Conservation (phyloP, 1,140 invertebrate genomes). For the Macrostomum lignano region DNA sequence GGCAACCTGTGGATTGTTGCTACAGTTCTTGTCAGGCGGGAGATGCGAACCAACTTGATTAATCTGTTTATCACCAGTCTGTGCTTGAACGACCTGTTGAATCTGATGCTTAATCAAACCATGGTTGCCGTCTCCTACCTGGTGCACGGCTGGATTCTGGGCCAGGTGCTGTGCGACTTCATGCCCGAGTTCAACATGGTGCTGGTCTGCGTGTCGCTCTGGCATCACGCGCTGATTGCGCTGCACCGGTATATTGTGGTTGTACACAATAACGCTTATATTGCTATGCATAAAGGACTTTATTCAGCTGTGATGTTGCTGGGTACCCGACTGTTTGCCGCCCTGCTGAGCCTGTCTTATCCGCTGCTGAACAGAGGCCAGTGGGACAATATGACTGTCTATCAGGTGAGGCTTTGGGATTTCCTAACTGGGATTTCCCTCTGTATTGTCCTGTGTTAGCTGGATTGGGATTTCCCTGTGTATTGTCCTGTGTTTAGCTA, state of each 20-base stretch:
- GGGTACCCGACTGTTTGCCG: too few relatives aligned
- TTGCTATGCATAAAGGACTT: too few relatives aligned
- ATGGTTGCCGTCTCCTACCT: constrained; percentile 22
- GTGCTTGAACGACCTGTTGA: constrained; percentile 24
- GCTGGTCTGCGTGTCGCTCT: constrained; percentile 19
- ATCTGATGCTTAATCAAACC: constrained; percentile 21
- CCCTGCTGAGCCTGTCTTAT: too few relatives aligned
- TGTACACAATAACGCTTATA: too few relatives aligned
- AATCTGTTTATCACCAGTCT: constrained; percentile 23
- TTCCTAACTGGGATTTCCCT: too few relatives aligned
- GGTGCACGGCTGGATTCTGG: constrained; percentile 14
- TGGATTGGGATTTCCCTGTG: too few relatives aligned
- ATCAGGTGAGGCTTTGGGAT: too few relatives aligned
- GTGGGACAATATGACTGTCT: too few relatives aligned
- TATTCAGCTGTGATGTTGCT: too few relatives aligned
- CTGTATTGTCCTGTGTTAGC: too few relatives aligned
- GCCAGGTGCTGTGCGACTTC: constrained; percentile 15
- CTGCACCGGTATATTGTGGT: constrained; percentile 25
- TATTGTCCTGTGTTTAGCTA: too few relatives aligned
- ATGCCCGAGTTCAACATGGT: constrained; percentile 19
- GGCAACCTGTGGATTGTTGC: constrained; percentile 9
- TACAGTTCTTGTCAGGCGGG: constrained; percentile 6
- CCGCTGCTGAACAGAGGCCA: too few relatives aligned
- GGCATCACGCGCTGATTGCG: constrained; percentile 24
- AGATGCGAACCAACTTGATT: constrained; percentile 16